Percentiles rank a stretch among this genome's conserved stretches.
Evolutionary conservation across 2,113 vertebrate species (phyloP).

Genomic region (Forbesichthys papilliferus): DNA sequence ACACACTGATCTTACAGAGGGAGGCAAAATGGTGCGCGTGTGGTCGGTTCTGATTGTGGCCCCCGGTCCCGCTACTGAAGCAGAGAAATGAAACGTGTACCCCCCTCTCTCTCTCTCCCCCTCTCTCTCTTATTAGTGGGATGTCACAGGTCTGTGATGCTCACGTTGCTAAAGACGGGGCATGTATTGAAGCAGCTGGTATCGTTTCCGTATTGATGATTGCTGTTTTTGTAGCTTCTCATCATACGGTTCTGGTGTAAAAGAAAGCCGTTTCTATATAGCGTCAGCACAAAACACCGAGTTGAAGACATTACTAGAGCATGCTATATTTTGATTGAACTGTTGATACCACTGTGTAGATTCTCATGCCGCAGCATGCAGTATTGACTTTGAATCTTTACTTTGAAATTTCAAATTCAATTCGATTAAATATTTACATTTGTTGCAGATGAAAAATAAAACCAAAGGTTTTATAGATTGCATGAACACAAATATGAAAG

Average conservation of each 20-base stretch:
- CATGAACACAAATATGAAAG: too few relatives aligned
- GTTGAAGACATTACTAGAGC: neutral
- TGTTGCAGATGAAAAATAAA: too few relatives aligned
- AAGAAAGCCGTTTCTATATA: neutral
- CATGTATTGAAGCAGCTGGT: constrained; percentile 2
- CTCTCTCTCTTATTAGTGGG: constrained; percentile 20
- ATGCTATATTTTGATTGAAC: too few relatives aligned
- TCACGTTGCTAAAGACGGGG: neutral
- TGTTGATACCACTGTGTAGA: too few relatives aligned
- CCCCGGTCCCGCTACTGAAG: constrained; percentile 31
- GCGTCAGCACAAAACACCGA: neutral
- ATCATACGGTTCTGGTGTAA: neutral
- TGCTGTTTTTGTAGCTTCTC: neutral
- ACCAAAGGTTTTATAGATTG: too few relatives aligned
- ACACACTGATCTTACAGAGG: constrained; percentile 1
- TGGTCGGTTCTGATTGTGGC: constrained; percentile 34
- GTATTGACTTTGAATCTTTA: too few relatives aligned
- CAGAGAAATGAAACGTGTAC: constrained; percentile 5
- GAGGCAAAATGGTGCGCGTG: neutral
- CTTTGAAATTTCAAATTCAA: too few relatives aligned
- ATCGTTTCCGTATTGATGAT: neutral
- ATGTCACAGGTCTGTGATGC: constrained; percentile 6
- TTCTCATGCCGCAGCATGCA: too few relatives aligned
- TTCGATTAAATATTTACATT: too few relatives aligned
- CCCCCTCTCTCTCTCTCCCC: constrained; percentile 7